Evolutionary conservation across 2,888 invertebrate genomes (phyloP).

Genomic region (Brachylomia viminalis): DNA sequence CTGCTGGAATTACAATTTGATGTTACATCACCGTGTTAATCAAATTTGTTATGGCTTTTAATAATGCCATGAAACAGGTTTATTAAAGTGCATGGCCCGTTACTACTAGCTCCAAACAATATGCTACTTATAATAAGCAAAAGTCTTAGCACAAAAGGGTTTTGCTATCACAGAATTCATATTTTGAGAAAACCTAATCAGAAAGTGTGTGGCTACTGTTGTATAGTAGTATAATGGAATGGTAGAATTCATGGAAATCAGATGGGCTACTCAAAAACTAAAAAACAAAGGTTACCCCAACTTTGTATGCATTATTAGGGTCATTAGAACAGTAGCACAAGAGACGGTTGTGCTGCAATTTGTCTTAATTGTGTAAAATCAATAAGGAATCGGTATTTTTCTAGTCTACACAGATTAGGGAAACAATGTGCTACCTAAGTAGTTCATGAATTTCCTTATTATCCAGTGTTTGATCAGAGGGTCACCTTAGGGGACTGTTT

Average conservation of each 20-base stretch:
- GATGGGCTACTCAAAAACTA: background rate
- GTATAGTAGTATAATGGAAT: background rate
- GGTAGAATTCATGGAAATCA: background rate
- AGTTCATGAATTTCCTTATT: background rate
- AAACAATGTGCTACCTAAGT: background rate
- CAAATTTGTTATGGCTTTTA: background rate
- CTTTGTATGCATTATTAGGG: background rate
- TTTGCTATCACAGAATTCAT: background rate
- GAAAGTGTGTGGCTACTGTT: background rate
- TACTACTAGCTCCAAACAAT: background rate
- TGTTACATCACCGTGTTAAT: too few relatives aligned
- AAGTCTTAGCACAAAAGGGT: background rate
- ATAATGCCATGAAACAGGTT: background rate
- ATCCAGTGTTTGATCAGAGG: background rate
- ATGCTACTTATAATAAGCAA: background rate
- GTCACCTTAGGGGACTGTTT: background rate
- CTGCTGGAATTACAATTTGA: slow-evolving; percentile 7
- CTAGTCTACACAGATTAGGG: background rate
- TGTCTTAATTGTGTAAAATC: background rate
- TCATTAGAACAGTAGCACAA: background rate
- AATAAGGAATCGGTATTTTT: background rate
- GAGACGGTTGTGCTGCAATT: background rate
- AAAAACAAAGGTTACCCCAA: background rate
- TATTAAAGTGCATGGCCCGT: background rate
- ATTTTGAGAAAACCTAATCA: background rate